Percentiles rank a stretch among this genome's conserved stretches.
Evolutionary conservation across 1,140 invertebrate genomes (phyloP).

Genomic region (Listronotus oregonensis): DNA sequence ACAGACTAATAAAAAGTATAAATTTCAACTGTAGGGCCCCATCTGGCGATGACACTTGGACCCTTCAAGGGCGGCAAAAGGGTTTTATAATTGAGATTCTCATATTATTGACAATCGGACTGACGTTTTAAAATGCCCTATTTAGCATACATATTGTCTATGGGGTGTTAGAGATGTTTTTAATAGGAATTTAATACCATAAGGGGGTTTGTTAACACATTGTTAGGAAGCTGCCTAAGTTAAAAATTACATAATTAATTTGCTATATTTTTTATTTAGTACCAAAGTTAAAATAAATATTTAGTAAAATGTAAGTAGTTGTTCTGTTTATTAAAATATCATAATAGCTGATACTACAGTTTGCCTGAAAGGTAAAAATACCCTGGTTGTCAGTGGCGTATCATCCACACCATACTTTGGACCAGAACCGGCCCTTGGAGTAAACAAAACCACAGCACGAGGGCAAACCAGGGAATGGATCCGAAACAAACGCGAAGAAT

Average conservation of each 20-base stretch:
- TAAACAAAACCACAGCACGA: too few relatives aligned
- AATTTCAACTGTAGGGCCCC: constrained; percentile 1
- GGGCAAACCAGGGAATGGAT: too few relatives aligned
- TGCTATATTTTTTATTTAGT: too few relatives aligned
- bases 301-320: too few relatives aligned
- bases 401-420: too few relatives aligned
- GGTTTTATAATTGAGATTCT: constrained; percentile 15
- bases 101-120: constrained; percentile 6
- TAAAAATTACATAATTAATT: background rate
- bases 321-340: too few relatives aligned
- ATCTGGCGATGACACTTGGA: constrained; percentile 15
- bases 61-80: constrained; percentile 6
- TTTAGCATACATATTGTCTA: constrained; percentile 20
- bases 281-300: too few relatives aligned
- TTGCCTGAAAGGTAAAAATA: too few relatives aligned
- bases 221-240: background rate
- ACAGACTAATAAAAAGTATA: constrained; percentile 12
- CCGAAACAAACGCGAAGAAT: too few relatives aligned
- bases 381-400: too few relatives aligned
- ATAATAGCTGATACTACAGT: too few relatives aligned
- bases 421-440: too few relatives aligned
- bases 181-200: constrained; percentile 4
- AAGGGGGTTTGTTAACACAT: background rate
- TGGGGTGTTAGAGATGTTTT: constrained; percentile 8
- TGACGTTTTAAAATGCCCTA: constrained; percentile 8